Conservation (phyloP, 1,140 invertebrate genomes). For the Antheraea pernyi region DNA sequence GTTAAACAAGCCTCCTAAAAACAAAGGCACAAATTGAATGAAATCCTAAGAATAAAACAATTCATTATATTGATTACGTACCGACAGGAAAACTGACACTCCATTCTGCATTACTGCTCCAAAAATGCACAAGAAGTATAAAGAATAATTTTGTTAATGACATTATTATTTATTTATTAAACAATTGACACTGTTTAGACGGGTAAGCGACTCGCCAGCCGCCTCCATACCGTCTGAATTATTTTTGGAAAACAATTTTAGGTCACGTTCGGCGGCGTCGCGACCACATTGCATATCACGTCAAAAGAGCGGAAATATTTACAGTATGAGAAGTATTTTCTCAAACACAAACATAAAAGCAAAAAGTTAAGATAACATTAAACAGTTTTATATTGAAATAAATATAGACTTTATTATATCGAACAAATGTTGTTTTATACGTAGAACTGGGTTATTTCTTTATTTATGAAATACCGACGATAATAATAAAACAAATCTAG, state of each 20-base stretch:
- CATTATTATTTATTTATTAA: conserved; percentile 19
- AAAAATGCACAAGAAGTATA: background rate
- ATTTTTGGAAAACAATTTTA: conserved; percentile 64
- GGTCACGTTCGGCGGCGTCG: conserved; percentile 36
- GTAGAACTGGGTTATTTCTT: too few relatives aligned
- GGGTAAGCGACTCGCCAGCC: conserved; percentile 42
- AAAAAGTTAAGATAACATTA: background rate
- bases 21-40: conserved; percentile 3
- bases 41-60: background rate
- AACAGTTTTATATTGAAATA: too few relatives aligned
- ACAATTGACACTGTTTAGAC: conserved; percentile 31
- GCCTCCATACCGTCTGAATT: conserved; percentile 55
- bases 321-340: background rate
- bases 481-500: too few relatives aligned
- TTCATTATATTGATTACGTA: conserved; percentile 26
- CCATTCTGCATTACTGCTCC: conserved; percentile 7
- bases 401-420: too few relatives aligned
- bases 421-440: too few relatives aligned
- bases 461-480: too few relatives aligned
- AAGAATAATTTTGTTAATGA: conserved; percentile 8
- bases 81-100: conserved; percentile 40
- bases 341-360: background rate
- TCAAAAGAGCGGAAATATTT: background rate
- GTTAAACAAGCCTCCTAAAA: conserved; percentile 64
- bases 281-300: conserved; percentile 4